These are phyloP conservation scores for Bellardia pandia DNA, from an alignment of 2,888 invertebrate genomes.

Conservation along the genomic window DNA sequence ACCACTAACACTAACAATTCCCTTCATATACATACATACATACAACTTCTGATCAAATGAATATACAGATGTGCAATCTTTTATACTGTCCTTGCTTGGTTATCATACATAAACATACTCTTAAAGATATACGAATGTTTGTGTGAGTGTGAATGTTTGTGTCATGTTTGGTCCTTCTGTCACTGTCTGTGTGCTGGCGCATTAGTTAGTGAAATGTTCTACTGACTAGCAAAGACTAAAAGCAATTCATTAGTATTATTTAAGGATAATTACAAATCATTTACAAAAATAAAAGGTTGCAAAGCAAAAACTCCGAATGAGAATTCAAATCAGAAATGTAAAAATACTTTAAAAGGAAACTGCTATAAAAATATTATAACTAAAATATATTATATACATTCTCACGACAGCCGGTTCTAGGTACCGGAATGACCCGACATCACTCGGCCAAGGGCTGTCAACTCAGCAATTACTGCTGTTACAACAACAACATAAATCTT, in stretches of 20 bases:
- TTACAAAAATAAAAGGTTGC: slow-evolving; percentile 27
- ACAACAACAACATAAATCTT: no score
- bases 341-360: no score
- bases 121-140: background rate
- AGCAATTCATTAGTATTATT: slow-evolving; percentile 68
- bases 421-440: no score
- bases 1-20: background rate
- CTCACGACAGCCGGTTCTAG: no score
- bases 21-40: background rate
- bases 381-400: no score
- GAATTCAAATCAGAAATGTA: no score
- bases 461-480: no score
- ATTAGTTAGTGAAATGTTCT: slow-evolving; percentile 43
- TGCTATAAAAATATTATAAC: no score
- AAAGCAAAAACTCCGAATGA: background rate
- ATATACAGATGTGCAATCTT: slow-evolving; percentile 32
- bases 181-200: slow-evolving; percentile 7
- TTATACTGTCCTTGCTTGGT: slow-evolving; percentile 24
- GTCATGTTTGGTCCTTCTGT: background rate
- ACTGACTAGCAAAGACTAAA: slow-evolving; percentile 57
- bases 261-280: slow-evolving; percentile 68
- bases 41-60: slow-evolving; percentile 15
- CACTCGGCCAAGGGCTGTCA: no score
- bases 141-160: background rate
- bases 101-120: background rate